These are phyloP conservation scores for Oedothorax gibbosus DNA, from an alignment of 1,140 invertebrate genomes.

Conservation along the genomic window DNA sequence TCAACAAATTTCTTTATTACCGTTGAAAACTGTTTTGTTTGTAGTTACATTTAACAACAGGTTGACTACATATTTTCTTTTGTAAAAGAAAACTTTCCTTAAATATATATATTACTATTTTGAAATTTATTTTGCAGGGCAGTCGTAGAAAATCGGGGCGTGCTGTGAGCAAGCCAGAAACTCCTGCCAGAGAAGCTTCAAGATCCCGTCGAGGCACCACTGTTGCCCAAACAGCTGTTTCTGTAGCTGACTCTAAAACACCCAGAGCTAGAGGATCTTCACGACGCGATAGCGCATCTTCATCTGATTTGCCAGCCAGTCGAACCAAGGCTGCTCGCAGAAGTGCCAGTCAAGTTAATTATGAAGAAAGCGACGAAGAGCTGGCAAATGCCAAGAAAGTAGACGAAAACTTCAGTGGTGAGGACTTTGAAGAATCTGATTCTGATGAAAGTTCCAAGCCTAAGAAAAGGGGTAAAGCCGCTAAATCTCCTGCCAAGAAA, in stretches of 20 bases:
- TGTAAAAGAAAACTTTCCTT: too few species aligned
- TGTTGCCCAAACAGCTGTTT: conserved; percentile 48
- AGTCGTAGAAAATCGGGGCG: conserved; percentile 50
- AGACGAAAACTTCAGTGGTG: conserved; percentile 59
- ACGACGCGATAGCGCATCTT: conserved; percentile 36
- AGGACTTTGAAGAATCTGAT: conserved; percentile 61
- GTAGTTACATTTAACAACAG: too few species aligned
- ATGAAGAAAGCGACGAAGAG: conserved; percentile 60
- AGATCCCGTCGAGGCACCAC: conserved; percentile 38
- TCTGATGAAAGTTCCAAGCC: conserved; percentile 52
- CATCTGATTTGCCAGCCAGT: conserved; percentile 14
- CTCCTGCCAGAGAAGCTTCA: conserved; percentile 17
- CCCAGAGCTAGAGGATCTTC: conserved; percentile 20
- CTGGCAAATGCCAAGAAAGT: conserved; percentile 36
- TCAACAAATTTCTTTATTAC: too few species aligned
- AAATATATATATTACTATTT: too few species aligned
- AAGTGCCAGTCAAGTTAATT: conserved; percentile 51
- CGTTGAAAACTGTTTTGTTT: too few species aligned
- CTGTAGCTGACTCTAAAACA: conserved; percentile 53
- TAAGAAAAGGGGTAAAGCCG: not conserved
- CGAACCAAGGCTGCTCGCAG: conserved; percentile 44
- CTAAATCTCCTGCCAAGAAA: conserved; percentile 7
- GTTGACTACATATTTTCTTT: too few species aligned
- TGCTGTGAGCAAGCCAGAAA: conserved; percentile 32
- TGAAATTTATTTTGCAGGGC: not conserved